A percentile compares a stretch with the other conserved stretches of the same genome.
phyloP scores from a whole-genome alignment of 2,888 invertebrate genomes.

The Eilema griseolum region DNA sequence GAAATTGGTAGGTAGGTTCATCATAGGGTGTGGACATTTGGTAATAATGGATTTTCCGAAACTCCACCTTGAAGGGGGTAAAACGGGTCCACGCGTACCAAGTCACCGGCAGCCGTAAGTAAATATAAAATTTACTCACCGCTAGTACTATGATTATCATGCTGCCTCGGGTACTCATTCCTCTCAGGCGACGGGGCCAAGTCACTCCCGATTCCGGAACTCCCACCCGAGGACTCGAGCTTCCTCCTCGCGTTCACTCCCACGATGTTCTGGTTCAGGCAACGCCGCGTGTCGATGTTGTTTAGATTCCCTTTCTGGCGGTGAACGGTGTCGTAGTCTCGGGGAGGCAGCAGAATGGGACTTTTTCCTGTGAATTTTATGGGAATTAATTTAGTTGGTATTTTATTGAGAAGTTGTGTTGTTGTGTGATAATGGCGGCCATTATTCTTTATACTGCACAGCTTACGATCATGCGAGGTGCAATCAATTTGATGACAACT shows the following conservation, averaged over 20 bases:
- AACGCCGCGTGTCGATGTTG: slow-evolving; percentile 86
- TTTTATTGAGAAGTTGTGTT: slow-evolving; percentile 6
- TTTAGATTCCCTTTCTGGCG: slow-evolving; percentile 86
- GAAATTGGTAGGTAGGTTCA: too few relatives aligned
- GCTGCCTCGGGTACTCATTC: slow-evolving; percentile 77
- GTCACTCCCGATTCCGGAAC: slow-evolving; percentile 96
- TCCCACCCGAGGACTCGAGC: slow-evolving; percentile 91
- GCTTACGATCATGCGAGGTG: neutral
- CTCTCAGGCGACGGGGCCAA: slow-evolving; percentile 94
- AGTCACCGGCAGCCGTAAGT: too few relatives aligned
- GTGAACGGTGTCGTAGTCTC: slow-evolving; percentile 97
- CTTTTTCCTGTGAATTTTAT: slow-evolving; percentile 77
- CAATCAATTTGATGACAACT: too few relatives aligned
- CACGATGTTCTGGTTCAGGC: slow-evolving; percentile 90
- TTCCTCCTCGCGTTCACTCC: slow-evolving; percentile 82
- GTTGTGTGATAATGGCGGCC: neutral
- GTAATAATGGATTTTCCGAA: too few relatives aligned
- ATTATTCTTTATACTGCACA: neutral
- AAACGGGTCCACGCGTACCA: too few relatives aligned
- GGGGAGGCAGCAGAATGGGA: slow-evolving; percentile 95
- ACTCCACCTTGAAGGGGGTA: too few relatives aligned
- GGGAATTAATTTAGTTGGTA: neutral
- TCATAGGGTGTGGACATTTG: too few relatives aligned
- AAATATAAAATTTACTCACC: slow-evolving; percentile 72
- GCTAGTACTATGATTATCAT: slow-evolving; percentile 89